A percentile compares a stretch with the other conserved stretches of the same genome.
Evolutionary conservation across 2,113 vertebrate genomes (phyloP).

Genomic region (Nicator chloris): DNA sequence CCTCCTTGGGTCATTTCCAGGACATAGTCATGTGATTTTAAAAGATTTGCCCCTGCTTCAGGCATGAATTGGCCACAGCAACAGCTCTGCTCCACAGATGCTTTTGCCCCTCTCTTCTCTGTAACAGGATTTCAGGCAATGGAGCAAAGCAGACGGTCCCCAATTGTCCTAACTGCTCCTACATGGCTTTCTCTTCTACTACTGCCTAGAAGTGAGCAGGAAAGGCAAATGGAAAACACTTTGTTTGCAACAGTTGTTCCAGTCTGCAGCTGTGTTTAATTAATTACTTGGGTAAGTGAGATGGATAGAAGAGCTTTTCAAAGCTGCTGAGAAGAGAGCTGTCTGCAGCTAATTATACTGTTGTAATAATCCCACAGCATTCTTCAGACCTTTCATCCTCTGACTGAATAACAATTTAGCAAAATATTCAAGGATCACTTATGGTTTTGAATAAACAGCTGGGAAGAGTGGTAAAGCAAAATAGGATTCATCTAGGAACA

Average conservation of each 20-base stretch:
- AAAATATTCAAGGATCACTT: neutral
- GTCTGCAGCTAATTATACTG: conserved; percentile 49
- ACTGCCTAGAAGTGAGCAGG: neutral
- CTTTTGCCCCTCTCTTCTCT: neutral
- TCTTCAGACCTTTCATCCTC: neutral
- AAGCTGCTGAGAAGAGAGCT: conserved; percentile 39
- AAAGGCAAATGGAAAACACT: neutral
- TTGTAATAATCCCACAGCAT: conserved; percentile 15
- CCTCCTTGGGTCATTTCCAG: conserved; percentile 41
- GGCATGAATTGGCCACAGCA: neutral
- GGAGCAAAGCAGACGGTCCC: neutral
- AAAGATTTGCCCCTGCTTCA: neutral
- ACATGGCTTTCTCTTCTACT: neutral
- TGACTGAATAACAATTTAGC: neutral
- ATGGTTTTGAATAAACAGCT: neutral
- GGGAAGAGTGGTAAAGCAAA: neutral
- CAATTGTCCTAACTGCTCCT: neutral
- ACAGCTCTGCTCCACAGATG: neutral
- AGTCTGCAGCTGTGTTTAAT: conserved; percentile 58
- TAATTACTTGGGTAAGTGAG: conserved; percentile 52
- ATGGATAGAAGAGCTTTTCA: conserved; percentile 39
- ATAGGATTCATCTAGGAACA: neutral
- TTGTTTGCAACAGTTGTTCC: conserved; percentile 35
- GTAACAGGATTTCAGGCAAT: neutral
- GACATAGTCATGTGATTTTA: neutral